A percentile compares a stretch with the other conserved stretches of the same genome.
phyloP scores from a whole-genome alignment of 2,113 vertebrate genomes.

The Acanthochromis polyacanthus region DNA sequence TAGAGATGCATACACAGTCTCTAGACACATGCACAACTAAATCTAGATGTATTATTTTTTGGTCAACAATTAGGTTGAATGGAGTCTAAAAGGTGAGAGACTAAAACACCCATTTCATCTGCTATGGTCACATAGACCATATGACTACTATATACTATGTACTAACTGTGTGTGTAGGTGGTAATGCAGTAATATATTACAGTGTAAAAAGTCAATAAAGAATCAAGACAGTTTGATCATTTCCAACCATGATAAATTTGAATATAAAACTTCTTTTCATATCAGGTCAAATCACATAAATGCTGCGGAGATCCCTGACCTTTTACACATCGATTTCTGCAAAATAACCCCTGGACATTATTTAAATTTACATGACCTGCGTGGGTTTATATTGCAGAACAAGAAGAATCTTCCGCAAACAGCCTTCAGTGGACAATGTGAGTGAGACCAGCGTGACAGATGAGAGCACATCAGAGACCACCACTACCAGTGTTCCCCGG shows the following conservation, averaged over 20 bases:
- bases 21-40: not conserved
- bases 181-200: not conserved
- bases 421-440: slow-evolving; percentile 77
- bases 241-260: no score
- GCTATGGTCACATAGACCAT: not conserved
- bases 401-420: slow-evolving; percentile 74
- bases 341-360: not conserved
- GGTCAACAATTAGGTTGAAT: slow-evolving; percentile 31
- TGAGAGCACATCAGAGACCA: slow-evolving; percentile 70
- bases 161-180: no score
- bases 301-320: not conserved
- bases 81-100: slow-evolving; percentile 18
- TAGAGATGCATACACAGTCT: not conserved
- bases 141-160: no score
- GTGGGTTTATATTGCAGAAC: slow-evolving; percentile 59
- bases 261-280: no score
- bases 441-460: slow-evolving; percentile 71
- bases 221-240: no score
- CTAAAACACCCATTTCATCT: not conserved
- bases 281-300: no score
- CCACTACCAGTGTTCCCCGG: slow-evolving; percentile 77
- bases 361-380: not conserved
- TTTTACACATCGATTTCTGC: not conserved
- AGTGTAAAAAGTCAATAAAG: no score
- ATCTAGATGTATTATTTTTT: slow-evolving; percentile 18